phyloP scores from a whole-genome alignment of 2,113 vertebrate species.

The Corapipo altera region DNA sequence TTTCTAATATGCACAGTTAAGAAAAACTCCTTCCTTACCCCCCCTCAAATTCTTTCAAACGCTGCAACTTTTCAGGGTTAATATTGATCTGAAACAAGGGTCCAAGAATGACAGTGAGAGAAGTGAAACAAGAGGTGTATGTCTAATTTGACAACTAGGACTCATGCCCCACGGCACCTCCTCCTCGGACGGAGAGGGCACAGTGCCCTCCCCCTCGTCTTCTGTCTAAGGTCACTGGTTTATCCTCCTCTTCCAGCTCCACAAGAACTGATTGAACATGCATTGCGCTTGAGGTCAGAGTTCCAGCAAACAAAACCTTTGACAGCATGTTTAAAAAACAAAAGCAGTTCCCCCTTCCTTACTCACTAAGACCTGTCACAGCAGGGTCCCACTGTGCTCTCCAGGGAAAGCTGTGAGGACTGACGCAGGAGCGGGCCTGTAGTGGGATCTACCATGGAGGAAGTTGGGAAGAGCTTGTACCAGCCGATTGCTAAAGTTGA shows the following conservation, averaged over 20 bases:
- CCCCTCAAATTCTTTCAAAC: background rate
- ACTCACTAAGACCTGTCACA: slow-evolving; percentile 91
- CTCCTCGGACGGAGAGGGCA: slow-evolving; percentile 57
- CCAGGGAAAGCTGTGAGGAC: slow-evolving; percentile 95
- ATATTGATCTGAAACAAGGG: slow-evolving; percentile 57
- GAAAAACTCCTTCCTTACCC: slow-evolving; percentile 45
- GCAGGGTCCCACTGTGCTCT: slow-evolving; percentile 95
- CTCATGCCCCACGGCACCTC: slow-evolving; percentile 69
- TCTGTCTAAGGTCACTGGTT: slow-evolving; percentile 74
- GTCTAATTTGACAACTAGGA: slow-evolving; percentile 70
- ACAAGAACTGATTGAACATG: slow-evolving; percentile 73
- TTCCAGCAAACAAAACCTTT: slow-evolving; percentile 75
- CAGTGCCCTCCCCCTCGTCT: slow-evolving; percentile 44
- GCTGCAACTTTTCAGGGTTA: slow-evolving; percentile 65
- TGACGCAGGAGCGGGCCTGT: slow-evolving; percentile 93
- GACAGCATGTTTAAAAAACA: slow-evolving; percentile 72
- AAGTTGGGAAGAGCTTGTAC: slow-evolving; percentile 99
- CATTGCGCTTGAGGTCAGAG: slow-evolving; percentile 72
- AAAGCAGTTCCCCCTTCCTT: slow-evolving; percentile 49
- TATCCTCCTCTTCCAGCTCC: slow-evolving; percentile 70
- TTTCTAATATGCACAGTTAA: slow-evolving; percentile 15
- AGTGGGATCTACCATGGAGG: slow-evolving; percentile 96
- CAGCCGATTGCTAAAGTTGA: slow-evolving; percentile 93
- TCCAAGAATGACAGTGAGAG: slow-evolving; percentile 64
- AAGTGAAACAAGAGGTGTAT: slow-evolving; percentile 67